These are phyloP conservation scores for Vireo altiloquus DNA, from an alignment of 2,113 vertebrate species.

Conservation along the genomic window DNA sequence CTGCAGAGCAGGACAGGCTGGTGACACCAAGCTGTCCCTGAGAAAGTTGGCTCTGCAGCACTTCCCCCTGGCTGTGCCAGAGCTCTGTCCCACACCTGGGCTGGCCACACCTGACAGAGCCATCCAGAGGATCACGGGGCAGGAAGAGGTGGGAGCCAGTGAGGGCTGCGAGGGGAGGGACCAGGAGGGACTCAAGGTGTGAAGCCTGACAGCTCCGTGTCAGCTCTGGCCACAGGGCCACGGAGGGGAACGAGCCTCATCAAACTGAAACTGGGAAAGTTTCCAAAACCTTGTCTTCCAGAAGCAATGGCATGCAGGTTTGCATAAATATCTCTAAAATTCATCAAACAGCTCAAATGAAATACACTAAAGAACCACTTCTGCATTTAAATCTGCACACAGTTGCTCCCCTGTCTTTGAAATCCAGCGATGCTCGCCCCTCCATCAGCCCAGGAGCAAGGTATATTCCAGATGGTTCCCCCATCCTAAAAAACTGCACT, in stretches of 20 bases:
- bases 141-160: neutral
- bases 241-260: neutral
- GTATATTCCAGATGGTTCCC: constrained; percentile 66
- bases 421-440: neutral
- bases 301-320: neutral
- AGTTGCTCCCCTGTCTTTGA: constrained; percentile 1
- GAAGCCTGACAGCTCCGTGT: neutral
- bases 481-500: constrained; percentile 45
- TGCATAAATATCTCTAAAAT: constrained; percentile 33
- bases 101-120: neutral
- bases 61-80: neutral
- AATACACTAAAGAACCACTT: neutral
- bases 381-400: neutral
- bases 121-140: fast-evolving
- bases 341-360: constrained; percentile 10
- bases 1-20: neutral
- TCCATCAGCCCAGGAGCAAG: constrained; percentile 29
- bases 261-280: neutral
- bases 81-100: neutral
- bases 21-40: neutral
- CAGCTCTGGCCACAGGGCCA: neutral
- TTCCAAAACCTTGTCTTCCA: neutral
- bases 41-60: fast-evolving
- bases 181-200: fast-evolving
- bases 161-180: neutral